Evolutionary conservation across 1,140 invertebrate species (phyloP).

Genomic region (Nomia melanderi): DNA sequence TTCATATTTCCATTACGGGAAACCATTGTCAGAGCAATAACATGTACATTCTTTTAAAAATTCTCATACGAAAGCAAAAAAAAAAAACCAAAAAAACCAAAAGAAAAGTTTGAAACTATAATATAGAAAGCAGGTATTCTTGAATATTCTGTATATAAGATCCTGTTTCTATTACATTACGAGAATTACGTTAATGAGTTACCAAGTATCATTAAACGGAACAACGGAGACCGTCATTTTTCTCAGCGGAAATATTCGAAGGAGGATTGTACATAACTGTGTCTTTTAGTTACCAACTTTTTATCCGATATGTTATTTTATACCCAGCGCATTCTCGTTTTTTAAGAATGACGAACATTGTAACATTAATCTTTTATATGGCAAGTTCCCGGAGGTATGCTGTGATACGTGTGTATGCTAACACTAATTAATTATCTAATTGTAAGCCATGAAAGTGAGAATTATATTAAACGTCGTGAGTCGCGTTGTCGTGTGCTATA

Average conservation of each 20-base stretch:
- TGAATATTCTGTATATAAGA: background rate
- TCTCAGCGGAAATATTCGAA: background rate
- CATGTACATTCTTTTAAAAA: background rate
- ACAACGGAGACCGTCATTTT: background rate
- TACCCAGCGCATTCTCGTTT: background rate
- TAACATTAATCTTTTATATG: constrained; percentile 18
- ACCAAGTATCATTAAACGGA: no score
- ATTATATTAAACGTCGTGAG: constrained; percentile 11
- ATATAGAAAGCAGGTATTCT: background rate
- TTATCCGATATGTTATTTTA: background rate
- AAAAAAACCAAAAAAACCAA: background rate
- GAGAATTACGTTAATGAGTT: background rate
- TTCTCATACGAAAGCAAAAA: background rate
- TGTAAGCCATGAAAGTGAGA: constrained; percentile 44
- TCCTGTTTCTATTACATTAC: constrained; percentile 12
- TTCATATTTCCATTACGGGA: constrained; percentile 6
- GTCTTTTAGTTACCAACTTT: background rate
- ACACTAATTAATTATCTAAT: constrained; percentile 43
- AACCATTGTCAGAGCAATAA: constrained; percentile 18
- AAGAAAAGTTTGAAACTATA: background rate
- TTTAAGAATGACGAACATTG: background rate
- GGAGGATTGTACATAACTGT: background rate
- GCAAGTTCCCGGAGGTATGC: constrained; percentile 41
- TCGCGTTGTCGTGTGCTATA: constrained; percentile 17
- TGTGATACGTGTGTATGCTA: constrained; percentile 55